Base-by-base conservation (phyloP, 2,113 vertebrate species). In the Labeo catla region DNA sequence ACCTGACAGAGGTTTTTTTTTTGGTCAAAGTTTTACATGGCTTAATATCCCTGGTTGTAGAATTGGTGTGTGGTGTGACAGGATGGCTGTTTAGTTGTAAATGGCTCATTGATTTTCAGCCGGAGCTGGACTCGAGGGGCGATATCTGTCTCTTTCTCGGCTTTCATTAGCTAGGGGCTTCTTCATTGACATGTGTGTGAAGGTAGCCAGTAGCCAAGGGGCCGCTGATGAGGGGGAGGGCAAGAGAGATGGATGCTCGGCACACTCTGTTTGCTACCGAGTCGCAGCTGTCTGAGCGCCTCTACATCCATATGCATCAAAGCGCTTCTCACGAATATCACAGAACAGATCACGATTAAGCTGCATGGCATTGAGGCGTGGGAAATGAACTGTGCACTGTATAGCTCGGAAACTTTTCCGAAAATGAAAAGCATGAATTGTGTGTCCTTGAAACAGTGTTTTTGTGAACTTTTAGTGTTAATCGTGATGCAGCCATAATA, bases 51-150 rank as follows among this genome's bases (percentile, higher is more conserved):
- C 6, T 63, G 74, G 52, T 23, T 73, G 47, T 76, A 89, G n/a
- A 82, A 89, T 85, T 82, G 47, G 73, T 72, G 54, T n/a, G 74
- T 73, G 81, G 76, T 90, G 83, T 87, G 78, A 85, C 45, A 80
- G 83, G 78, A 88, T 87, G 36, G 72, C 43, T 49, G 59, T n/a
- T n/a, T n/a, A n/a, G n/a, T 83, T 77, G 81, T 73, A 79, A 88
- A 78, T 87, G 65, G 81, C 36, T 34, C 86, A 88, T 90, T 86
- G 87, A 90, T 88, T 90, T 90, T 73, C 79, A 63, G 63, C 11
- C 78, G 43, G 43, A 81, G 84, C 73, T 74, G 82, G 77, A 79
- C 82, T 76, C 54, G 34, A 68, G 82, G 82, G 76, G 82, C 21
- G 74, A n/a, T 57, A 83, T 87, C 83, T 82, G 15, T 86, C 83